Evolutionary conservation across 2,888 invertebrate genomes (phyloP).

Genomic region (Athripsodes cinereus): DNA sequence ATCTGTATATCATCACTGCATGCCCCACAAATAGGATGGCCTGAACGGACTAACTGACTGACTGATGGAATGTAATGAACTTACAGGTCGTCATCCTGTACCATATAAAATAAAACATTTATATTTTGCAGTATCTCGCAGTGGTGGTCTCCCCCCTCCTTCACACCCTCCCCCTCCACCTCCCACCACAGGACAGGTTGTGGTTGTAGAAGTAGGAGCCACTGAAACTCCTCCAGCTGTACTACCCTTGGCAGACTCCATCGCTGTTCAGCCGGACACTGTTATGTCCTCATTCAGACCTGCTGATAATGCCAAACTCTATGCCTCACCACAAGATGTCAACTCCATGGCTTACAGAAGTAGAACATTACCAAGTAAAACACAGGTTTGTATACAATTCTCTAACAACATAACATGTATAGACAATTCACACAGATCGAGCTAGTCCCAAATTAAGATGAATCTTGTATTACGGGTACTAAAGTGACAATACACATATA

Average conservation of each 20-base stretch:
- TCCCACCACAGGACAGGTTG: constrained; percentile 59
- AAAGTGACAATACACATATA: no score
- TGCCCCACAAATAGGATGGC: no score
- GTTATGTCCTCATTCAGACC: constrained; percentile 88
- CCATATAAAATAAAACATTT: no score
- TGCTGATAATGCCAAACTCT: constrained; percentile 75
- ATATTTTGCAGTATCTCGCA: constrained; percentile 30
- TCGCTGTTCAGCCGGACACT: constrained; percentile 38
- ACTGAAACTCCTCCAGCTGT: constrained; percentile 5
- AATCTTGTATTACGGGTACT: no score
- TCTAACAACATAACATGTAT: no score
- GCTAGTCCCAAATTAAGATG: no score
- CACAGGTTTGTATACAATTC: constrained; percentile 29
- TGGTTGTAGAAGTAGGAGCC: constrained; percentile 57
- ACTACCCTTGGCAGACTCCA: constrained; percentile 33
- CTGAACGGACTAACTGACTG: no score
- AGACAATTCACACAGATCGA: no score
- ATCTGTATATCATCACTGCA: no score
- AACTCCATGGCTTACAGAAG: constrained; percentile 64
- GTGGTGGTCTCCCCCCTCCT: constrained; percentile 64
- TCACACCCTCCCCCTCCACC: constrained; percentile 79
- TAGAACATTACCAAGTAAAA: constrained; percentile 40
- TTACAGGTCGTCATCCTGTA: no score
- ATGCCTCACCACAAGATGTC: constrained; percentile 83
- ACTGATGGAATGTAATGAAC: no score